Base-by-base conservation (phyloP, 2,113 vertebrate genomes). In the Silurus meridionalis region DNA sequence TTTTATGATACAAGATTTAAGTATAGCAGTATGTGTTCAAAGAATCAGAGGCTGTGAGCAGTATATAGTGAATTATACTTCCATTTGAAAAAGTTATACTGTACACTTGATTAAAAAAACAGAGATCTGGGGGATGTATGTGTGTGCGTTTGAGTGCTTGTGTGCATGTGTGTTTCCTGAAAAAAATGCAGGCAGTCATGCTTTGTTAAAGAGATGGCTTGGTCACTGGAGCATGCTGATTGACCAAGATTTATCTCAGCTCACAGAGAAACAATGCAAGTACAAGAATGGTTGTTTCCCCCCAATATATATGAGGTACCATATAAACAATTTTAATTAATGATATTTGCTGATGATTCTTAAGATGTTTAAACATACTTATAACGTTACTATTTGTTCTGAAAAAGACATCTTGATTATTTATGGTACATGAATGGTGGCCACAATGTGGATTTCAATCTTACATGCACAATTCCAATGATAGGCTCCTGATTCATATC, bases 171-270 rank as follows among this genome's bases (percentile, higher is more conserved):
- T 77, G 50, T 57, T 58, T 80, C 61, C 67, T 88, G 85, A 83
- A 89, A 83, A 78, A 82, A 88, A 87, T 77, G 63, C 77, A 89
- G 55, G 55, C 85, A 67, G 83, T 89, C 83, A 84, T 86, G 63
- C 83, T 86, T 25, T 71, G 71, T 86, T 52, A 64, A 52, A 79
- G 63, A 83, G 80, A 86, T 61, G 72, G 69, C 80, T 80, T 89
- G 86, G 66, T 75, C 82, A 89, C 82, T 90, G 88, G 63, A 89
- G 88, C 88, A 90, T 82, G 78, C 84, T 85, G 88, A 89, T 84
- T 83, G 86, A 90, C 88, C 86, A 88, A 87, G 88, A 88, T 89
- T 84, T 57, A 64, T 87, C 84, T 86, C 61, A 53, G 84, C 78
- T 84, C 71, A 78, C 52, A 86, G 86, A 84, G 58, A 71, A 82